Evolutionary conservation across 2,113 vertebrate genomes (phyloP), one percentile per base, ranked within the genome.

Genomic region (Uria aalge): DNA sequence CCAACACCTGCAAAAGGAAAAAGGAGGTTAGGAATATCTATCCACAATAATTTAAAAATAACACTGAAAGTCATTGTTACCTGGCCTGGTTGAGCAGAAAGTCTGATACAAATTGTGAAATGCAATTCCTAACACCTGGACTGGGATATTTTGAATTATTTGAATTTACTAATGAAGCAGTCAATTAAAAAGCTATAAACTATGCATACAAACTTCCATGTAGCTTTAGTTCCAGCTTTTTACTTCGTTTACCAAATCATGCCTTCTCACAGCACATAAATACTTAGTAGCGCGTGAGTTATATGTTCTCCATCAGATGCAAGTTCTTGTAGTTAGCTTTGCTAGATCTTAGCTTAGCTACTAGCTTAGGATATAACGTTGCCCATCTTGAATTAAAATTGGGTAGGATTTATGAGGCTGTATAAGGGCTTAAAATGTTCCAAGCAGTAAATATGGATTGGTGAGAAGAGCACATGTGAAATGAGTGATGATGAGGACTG

Each of bases 361-460:
- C 38, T 38, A 41, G 9, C 53, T 92, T 75, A 88, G 57, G 66
- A 60, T 55, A 26, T 52, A 76, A 57, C 14, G 24, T 66, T 91
- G 64, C 20, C 40, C 40, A 78, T 45, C 64, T 67, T 87, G 73
- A 74, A 77, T 82, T 74, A 92, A 91, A 95, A 85, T 45, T 75
- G 78, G 22, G 8, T 62, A 88, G 74, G 53, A 91, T 97, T 96
- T 97, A 90, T 73, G 91, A 91, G 81, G 29, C 45, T 85, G 12
- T 89, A 36, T 47, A 76, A 87, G 8, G 11, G 8, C 24, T 59
- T 64, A 50, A 87, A 96, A 52, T 59, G 45, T 88, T 92, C 47
- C 67, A 91, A 90, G 81, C 50, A 95, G 81, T 94, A 94, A 93
- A 91, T 90, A 93, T n/a, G 40, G 62, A 66, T 93, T 66, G 62